These are phyloP conservation scores for Calyptommatus sinebrachiatus DNA, from an alignment of 2,113 vertebrate genomes.

Conservation along the genomic window DNA sequence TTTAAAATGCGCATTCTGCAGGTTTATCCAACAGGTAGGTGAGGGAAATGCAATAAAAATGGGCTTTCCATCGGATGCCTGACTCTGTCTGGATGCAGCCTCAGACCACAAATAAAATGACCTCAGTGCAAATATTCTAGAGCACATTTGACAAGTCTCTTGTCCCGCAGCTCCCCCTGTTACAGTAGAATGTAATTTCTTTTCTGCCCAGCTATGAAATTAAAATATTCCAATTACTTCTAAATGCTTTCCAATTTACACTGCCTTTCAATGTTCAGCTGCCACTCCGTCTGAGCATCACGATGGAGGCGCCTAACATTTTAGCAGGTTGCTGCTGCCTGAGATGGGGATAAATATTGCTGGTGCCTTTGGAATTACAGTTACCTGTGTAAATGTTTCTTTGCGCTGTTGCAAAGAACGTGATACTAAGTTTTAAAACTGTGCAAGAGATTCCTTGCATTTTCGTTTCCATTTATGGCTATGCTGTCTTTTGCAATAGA, in stretches of 20 bases:
- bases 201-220: slow-evolving; percentile 25
- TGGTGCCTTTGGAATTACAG: not conserved
- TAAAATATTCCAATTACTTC: slow-evolving; percentile 34
- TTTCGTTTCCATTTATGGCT: not conserved
- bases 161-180: not conserved
- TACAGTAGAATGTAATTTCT: slow-evolving; percentile 10
- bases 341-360: slow-evolving; percentile 6
- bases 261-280: not conserved
- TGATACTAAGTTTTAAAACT: not conserved
- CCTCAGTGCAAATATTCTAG: not conserved
- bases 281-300: slow-evolving; percentile 15
- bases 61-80: too few relatives aligned
- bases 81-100: too few relatives aligned
- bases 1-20: too few relatives aligned
- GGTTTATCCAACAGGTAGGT: too few relatives aligned
- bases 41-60: too few relatives aligned
- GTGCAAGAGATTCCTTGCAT: not conserved
- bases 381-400: not conserved
- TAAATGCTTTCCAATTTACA: slow-evolving; percentile 21
- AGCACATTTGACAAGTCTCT: not conserved
- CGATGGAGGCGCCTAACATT: not conserved
- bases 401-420: not conserved
- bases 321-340: not conserved
- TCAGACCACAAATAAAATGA: not conserved
- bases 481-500: not conserved